phyloP scores from a whole-genome alignment of 2,113 vertebrate genomes.

The Tauraco erythrolophus region DNA sequence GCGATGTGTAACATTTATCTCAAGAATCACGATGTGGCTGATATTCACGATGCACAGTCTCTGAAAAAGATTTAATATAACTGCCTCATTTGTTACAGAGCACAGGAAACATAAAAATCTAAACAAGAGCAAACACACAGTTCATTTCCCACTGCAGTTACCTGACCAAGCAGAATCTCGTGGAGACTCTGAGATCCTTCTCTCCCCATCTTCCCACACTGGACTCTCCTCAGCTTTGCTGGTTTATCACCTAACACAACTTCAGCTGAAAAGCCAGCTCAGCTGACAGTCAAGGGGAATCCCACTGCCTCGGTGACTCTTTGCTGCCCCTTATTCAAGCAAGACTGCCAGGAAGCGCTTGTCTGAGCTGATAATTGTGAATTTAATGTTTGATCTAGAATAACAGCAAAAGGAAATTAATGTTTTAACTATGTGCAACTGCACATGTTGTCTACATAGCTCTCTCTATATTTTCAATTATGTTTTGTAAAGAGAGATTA shows the following conservation, averaged over 20 bases:
- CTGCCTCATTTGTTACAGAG: background rate
- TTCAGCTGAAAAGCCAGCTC: background rate
- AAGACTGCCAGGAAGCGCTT: background rate
- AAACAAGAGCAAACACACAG: background rate
- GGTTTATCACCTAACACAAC: background rate
- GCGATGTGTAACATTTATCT: background rate
- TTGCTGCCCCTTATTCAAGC: background rate
- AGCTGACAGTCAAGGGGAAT: background rate
- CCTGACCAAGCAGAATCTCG: background rate
- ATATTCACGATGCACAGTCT: background rate
- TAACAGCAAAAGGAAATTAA: background rate
- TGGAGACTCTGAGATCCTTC: background rate
- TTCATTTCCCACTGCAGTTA: background rate
- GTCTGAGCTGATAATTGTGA: background rate
- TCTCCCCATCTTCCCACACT: background rate
- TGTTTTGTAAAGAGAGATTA: background rate
- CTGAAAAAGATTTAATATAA: background rate
- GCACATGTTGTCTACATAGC: background rate
- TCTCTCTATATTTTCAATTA: background rate
- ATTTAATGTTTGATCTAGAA: background rate
- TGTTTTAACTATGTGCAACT: background rate
- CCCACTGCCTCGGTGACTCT: background rate
- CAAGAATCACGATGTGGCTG: background rate
- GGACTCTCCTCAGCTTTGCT: rapidly evolving
- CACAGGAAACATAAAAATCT: background rate